phyloP scores from a whole-genome alignment of 2,888 invertebrate species.

The Schizotus pectinicornis region DNA sequence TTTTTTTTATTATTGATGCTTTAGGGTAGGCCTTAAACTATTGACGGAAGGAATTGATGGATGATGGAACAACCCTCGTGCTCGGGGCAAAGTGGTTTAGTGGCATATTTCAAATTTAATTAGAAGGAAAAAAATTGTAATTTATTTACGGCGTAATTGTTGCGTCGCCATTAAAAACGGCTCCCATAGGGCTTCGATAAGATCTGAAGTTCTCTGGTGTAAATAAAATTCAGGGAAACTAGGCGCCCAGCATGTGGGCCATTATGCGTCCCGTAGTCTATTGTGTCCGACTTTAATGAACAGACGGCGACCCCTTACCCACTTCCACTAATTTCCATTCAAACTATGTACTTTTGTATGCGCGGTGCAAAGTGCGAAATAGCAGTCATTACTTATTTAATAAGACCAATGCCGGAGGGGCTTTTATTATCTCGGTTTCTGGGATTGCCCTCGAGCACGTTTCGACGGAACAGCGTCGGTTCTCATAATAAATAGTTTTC shows the following conservation, averaged over 20 bases:
- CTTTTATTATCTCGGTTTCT: constrained; percentile 25
- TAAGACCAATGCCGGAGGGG: constrained; percentile 27
- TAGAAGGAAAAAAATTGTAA: too few species aligned
- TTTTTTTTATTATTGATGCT: background rate
- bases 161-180: too few species aligned
- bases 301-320: constrained; percentile 23
- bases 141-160: too few species aligned
- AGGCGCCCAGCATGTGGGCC: constrained; percentile 21
- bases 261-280: constrained; percentile 21
- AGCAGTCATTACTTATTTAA: constrained; percentile 28
- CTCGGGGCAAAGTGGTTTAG: too few species aligned
- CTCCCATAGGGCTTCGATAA: constrained; percentile 1
- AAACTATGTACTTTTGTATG: constrained; percentile 27
- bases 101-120: too few species aligned
- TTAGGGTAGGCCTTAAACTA: background rate
- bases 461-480: constrained; percentile 14
- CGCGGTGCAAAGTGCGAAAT: constrained; percentile 25
- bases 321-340: constrained; percentile 26
- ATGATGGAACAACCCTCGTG: too few species aligned
- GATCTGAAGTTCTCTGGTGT: constrained; percentile 23
- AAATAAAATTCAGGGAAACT: constrained; percentile 27
- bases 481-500: constrained; percentile 28
- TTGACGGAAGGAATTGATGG: too few species aligned
- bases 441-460: constrained; percentile 24
- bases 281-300: constrained; percentile 25